phyloP scores from a whole-genome alignment of 1,140 invertebrate species.

The Heliconius himera region DNA sequence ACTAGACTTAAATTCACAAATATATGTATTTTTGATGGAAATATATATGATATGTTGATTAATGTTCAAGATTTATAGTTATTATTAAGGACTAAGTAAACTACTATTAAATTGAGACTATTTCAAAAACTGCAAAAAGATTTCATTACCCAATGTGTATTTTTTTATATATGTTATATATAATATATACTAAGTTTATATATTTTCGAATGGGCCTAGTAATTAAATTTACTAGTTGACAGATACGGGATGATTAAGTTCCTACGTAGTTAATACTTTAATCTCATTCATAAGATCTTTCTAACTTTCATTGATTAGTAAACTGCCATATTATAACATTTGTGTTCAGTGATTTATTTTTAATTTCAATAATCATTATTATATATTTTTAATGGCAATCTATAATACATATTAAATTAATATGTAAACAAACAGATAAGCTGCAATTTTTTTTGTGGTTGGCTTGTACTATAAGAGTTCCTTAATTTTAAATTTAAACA shows the following conservation, averaged over 20 bases:
- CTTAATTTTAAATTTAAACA: too few relatives aligned
- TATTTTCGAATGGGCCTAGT: too few relatives aligned
- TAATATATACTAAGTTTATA: too few relatives aligned
- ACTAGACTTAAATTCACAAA: neutral
- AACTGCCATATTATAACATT: neutral
- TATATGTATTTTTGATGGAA: constrained; percentile 3
- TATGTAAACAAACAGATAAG: too few relatives aligned
- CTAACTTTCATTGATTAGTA: neutral
- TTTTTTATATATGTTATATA: neutral
- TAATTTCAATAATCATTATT: neutral
- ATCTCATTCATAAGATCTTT: neutral
- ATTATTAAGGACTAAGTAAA: neutral
- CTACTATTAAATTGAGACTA: neutral
- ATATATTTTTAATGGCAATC: too few relatives aligned
- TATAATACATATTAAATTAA: too few relatives aligned
- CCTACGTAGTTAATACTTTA: neutral
- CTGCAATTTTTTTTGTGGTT: too few relatives aligned
- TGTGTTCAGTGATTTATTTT: neutral
- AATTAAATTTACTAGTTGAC: neutral
- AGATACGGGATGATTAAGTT: neutral
- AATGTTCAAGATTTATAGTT: neutral
- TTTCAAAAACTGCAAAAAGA: neutral
- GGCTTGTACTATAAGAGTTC: too few relatives aligned
- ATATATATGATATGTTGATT: neutral
- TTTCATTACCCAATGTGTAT: neutral